Evolutionary conservation across 2,113 vertebrate species (phyloP).

Genomic region (Eonycteris spelaea): DNA sequence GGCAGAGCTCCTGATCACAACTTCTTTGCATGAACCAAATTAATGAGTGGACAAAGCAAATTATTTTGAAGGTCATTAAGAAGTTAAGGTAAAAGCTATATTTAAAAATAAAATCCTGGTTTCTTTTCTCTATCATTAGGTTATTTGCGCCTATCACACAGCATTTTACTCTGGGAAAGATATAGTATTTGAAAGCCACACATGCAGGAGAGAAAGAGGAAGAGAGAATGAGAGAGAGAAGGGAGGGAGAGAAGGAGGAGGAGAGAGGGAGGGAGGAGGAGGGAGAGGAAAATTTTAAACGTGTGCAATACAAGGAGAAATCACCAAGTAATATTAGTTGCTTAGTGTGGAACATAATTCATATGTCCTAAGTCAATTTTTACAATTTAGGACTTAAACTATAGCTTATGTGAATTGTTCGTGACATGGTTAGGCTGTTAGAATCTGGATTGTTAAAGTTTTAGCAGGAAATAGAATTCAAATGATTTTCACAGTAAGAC

Average conservation of each 20-base stretch:
- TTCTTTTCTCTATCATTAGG: background rate
- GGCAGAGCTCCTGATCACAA: background rate
- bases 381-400: background rate
- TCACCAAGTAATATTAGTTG: background rate
- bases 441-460: background rate
- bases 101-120: background rate
- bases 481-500: background rate
- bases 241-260: background rate
- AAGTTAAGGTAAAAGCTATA: background rate
- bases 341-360: background rate
- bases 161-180: background rate
- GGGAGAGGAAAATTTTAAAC: background rate
- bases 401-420: background rate
- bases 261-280: background rate
- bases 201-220: background rate
- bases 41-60: background rate
- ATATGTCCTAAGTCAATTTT: background rate
- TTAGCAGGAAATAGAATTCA: background rate
- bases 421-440: background rate
- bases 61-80: background rate
- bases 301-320: background rate
- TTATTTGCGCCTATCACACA: background rate
- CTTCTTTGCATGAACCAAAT: background rate
- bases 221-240: background rate
- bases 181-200: background rate